Conservation (phyloP, 1,140 invertebrate genomes). For the Lysiphlebus fabarum region DNA sequence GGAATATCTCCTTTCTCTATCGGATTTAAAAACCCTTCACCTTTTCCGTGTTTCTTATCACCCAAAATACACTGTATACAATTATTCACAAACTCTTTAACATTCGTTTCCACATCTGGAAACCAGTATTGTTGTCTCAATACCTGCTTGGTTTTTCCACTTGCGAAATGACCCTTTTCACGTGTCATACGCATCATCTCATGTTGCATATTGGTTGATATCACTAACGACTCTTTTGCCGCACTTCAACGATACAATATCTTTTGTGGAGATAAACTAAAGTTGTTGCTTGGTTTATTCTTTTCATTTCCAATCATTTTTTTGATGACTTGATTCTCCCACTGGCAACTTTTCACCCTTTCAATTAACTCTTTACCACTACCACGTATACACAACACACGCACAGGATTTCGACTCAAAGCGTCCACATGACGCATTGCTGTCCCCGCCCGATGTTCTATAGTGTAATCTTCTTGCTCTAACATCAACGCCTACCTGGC, state of each 20-base stretch:
- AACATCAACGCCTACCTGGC: slow-evolving; percentile 34
- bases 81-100: slow-evolving; percentile 33
- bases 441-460: slow-evolving; percentile 31
- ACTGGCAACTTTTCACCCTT: slow-evolving; percentile 7
- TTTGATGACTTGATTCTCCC: slow-evolving; percentile 1
- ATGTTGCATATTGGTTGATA: slow-evolving; percentile 7
- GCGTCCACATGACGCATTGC: slow-evolving; percentile 38
- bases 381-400: neutral
- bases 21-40: slow-evolving; percentile 41
- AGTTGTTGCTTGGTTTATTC: slow-evolving; percentile 12
- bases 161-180: slow-evolving; percentile 12
- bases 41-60: slow-evolving; percentile 46
- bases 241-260: slow-evolving; percentile 29
- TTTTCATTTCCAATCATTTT: slow-evolving; percentile 2
- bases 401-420: slow-evolving; percentile 34
- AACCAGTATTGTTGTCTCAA: slow-evolving; percentile 43
- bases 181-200: slow-evolving; percentile 14
- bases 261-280: slow-evolving; percentile 16
- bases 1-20: slow-evolving; percentile 35
- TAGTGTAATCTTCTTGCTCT: slow-evolving; percentile 32
- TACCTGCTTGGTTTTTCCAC: slow-evolving; percentile 42
- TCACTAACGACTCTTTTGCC: slow-evolving; percentile 20
- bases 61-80: slow-evolving; percentile 46
- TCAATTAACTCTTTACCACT: neutral
- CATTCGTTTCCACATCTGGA: slow-evolving; percentile 30